Conservation (phyloP, 1,140 invertebrate genomes). For the Hormaphis cornu region DNA sequence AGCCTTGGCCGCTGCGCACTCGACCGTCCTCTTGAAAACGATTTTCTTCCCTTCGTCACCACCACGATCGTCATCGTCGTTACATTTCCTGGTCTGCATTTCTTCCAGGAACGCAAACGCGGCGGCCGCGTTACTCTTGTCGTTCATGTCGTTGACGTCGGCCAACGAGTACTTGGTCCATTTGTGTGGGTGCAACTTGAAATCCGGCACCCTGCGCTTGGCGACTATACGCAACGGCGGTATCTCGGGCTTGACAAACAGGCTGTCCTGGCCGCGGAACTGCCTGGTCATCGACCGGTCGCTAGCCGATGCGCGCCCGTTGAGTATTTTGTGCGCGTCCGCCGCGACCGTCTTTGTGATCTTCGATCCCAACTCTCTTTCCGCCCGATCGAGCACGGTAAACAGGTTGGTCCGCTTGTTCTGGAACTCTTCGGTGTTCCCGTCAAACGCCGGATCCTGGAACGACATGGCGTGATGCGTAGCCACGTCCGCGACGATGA, state of each 20-base stretch:
- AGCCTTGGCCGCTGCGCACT: background rate
- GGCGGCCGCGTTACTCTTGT: slow-evolving; percentile 59
- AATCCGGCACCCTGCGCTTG: slow-evolving; percentile 49
- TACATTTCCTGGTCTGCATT: slow-evolving; percentile 49
- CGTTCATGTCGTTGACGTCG: slow-evolving; percentile 66
- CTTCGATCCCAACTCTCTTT: slow-evolving; percentile 13
- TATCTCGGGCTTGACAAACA: slow-evolving; percentile 61
- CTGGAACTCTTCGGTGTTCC: background rate
- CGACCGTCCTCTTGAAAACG: slow-evolving; percentile 35
- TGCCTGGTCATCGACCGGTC: slow-evolving; percentile 43
- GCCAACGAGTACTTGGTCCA: slow-evolving; percentile 65
- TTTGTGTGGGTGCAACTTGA: slow-evolving; percentile 62
- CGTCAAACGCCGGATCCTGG: background rate
- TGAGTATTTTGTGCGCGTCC: background rate
- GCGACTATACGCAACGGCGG: slow-evolving; percentile 42
- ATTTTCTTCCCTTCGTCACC: slow-evolving; percentile 36
- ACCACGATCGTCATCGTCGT: slow-evolving; percentile 38
- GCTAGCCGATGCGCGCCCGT: background rate
- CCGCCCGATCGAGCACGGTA: slow-evolving; percentile 10
- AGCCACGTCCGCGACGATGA: no score
- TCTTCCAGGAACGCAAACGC: slow-evolving; percentile 60
- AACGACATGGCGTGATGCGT: background rate
- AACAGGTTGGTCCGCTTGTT: slow-evolving; percentile 19
- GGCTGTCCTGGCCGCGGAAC: slow-evolving; percentile 61
- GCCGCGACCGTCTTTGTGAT: background rate